These are phyloP conservation scores for Probaryconus sp. DNA, from an alignment of 1,140 invertebrate species.

Conservation along the genomic window DNA sequence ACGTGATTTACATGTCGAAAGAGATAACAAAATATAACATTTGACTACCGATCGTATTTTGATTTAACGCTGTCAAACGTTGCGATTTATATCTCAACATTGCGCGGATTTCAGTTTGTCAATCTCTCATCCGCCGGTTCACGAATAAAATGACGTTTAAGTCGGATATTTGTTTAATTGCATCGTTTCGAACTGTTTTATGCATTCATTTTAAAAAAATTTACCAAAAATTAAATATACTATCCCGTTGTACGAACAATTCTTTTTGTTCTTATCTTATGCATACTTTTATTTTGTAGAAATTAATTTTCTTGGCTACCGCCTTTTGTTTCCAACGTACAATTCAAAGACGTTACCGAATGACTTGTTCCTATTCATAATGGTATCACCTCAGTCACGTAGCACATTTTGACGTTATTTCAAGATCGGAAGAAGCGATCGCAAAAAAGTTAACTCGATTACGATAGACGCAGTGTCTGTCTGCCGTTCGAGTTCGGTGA, in stretches of 20 bases:
- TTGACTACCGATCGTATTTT: constrained; percentile 23
- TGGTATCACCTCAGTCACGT: constrained; percentile 39
- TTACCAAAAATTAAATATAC: too few relatives aligned
- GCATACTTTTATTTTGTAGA: too few relatives aligned
- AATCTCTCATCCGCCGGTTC: too few relatives aligned
- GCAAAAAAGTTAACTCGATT: constrained; percentile 50
- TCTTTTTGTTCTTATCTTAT: too few relatives aligned
- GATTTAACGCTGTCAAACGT: constrained; percentile 21
- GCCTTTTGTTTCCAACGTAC: not conserved
- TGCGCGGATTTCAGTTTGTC: constrained; percentile 9
- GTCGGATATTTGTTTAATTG: not conserved
- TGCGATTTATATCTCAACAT: constrained; percentile 29
- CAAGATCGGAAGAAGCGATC: constrained; percentile 38
- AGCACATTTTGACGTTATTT: constrained; percentile 48
- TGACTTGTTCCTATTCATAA: constrained; percentile 45
- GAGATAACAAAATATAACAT: constrained; percentile 22
- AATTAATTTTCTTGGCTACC: not conserved
- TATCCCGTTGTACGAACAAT: too few relatives aligned
- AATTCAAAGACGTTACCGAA: constrained; percentile 22
- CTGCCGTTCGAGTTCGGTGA: constrained; percentile 12
- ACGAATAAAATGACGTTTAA: constrained; percentile 3
- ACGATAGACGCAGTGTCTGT: constrained; percentile 19
- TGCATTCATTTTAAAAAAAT: too few relatives aligned
- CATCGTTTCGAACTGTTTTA: too few relatives aligned
- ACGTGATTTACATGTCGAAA: constrained; percentile 41